Conservation (phyloP, 2,113 vertebrate genomes). For the Menidia beryllina region DNA sequence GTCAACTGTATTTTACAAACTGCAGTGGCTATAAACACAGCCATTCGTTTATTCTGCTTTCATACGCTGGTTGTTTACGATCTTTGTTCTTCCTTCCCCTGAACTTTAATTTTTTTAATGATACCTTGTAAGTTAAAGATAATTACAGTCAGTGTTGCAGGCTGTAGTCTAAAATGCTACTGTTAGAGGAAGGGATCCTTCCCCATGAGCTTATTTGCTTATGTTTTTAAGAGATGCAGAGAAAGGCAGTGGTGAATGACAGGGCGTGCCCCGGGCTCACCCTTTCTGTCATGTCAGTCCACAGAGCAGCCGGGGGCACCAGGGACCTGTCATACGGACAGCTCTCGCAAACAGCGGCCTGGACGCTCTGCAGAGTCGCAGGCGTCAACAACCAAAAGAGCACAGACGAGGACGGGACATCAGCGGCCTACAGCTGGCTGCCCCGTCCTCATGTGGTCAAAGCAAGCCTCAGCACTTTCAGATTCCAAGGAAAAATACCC, state of each 20-base stretch:
- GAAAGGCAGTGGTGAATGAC: slow-evolving; percentile 71
- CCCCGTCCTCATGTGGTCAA: not conserved
- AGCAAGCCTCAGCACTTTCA: not conserved
- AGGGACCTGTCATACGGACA: slow-evolving; percentile 68
- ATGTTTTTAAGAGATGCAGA: slow-evolving; percentile 22
- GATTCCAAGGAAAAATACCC: slow-evolving; percentile 25
- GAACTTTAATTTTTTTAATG: slow-evolving; percentile 6
- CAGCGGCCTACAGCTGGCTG: slow-evolving; percentile 30
- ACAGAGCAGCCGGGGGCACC: slow-evolving; percentile 38
- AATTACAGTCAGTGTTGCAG: slow-evolving; percentile 4
- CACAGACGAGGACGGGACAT: slow-evolving; percentile 4
- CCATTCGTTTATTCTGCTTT: not conserved
- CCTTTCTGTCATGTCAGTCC: slow-evolving; percentile 64
- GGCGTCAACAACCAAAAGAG: slow-evolving; percentile 51
- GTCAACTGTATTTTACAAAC: not conserved
- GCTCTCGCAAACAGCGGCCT: slow-evolving; percentile 45
- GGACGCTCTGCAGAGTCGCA: slow-evolving; percentile 23
- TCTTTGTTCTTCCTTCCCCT: not conserved
- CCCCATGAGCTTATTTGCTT: slow-evolving; percentile 5
- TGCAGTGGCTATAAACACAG: too few species aligned
- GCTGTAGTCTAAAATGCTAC: not conserved
- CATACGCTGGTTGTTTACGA: not conserved
- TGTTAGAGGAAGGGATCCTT: not conserved
- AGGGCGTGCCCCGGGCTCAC: slow-evolving; percentile 52
- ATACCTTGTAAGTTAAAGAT: slow-evolving; percentile 7